Evolutionary conservation across 2,113 vertebrate genomes (phyloP), one percentile per base, ranked within the genome.

Genomic region (Accipiter cooperii): DNA sequence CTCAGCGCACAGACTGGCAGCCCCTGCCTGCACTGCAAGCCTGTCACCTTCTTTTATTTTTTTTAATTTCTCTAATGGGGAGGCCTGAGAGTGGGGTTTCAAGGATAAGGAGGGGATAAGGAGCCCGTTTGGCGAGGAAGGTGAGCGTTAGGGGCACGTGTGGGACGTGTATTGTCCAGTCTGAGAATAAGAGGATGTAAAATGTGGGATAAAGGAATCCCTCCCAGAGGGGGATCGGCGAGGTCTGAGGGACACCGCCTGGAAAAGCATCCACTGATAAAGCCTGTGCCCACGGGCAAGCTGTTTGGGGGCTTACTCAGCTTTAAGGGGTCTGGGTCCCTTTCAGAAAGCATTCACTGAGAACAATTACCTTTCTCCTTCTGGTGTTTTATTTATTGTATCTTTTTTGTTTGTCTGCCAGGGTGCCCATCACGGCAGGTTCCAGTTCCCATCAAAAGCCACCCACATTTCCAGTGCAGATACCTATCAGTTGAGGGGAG

Each of bases 201-300:
- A 79, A 33, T 5, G 10, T 1, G 6, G 46, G 46, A 44, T 28
- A 69, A 58, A 9, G 0, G 5, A 9, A 38, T 40, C 24, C 17
- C 9, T 58, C 10, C 15, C 21, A 4, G 26, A 13, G 16, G 6
- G 15, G 33, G 17, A 3, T 44, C 15, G 2, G 22, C 1, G 0
- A 38, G 17, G 14, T 13, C 28, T 24, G 49, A 49, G 55, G 26
- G 42, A 25, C n/a, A 6, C 25, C 4, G 26, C 8, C 1, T 63
- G 38, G 26, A 61, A 57, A 28, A 69, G 25, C 44, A 25, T 13
- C 29, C 18, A 1, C 2, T 29, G 36, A 5, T 40, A 64, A 52
- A 75, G 20, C 42, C 61, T 51, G 21, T 64, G 61, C 49, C 44
- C 55, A 21, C 1, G 6, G 26, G 18, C 21, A 40, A 17, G 34